A percentile compares a stretch with the other conserved stretches of the same genome.
Conservation (phyloP, 2,888 invertebrate species). For the Diachrysia chrysitis region DNA sequence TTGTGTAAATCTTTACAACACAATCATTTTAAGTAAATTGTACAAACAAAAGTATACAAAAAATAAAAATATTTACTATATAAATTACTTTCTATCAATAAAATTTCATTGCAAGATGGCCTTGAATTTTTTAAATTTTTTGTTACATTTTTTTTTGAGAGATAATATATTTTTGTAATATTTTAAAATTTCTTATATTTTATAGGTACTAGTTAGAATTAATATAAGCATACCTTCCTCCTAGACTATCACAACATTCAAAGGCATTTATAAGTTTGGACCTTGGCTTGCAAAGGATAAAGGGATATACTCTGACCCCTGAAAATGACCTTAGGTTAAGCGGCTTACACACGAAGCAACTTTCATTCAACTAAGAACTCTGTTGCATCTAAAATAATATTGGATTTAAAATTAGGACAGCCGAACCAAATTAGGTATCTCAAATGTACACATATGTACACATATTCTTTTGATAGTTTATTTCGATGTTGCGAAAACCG, state of each 20-base stretch:
- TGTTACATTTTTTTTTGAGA: constrained; percentile 38
- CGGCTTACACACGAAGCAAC: constrained; percentile 37
- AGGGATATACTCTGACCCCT: constrained; percentile 45
- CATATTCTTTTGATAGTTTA: not conserved
- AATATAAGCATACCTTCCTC: constrained; percentile 70
- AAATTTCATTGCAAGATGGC: constrained; percentile 15
- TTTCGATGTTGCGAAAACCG: no score
- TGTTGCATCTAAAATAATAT: no score
- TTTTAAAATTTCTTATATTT: constrained; percentile 53
- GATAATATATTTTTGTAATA: constrained; percentile 48
- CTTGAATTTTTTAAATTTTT: constrained; percentile 23
- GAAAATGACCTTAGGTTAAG: constrained; percentile 13
- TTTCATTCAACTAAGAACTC: constrained; percentile 10
- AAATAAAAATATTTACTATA: constrained; percentile 29
- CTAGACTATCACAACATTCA: constrained; percentile 86
- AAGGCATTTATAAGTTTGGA: constrained; percentile 86
- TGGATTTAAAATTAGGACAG: no score
- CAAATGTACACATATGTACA: no score
- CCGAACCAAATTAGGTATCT: no score
- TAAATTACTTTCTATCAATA: constrained; percentile 20
- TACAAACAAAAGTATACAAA: not conserved
- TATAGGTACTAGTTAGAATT: constrained; percentile 49
- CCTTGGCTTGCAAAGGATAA: constrained; percentile 84
- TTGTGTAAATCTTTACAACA: not conserved
- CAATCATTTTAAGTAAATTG: not conserved